Evolutionary conservation across 2,888 invertebrate genomes (phyloP), one percentile per base, ranked within the genome.

Genomic region (Mamestra brassicae): DNA sequence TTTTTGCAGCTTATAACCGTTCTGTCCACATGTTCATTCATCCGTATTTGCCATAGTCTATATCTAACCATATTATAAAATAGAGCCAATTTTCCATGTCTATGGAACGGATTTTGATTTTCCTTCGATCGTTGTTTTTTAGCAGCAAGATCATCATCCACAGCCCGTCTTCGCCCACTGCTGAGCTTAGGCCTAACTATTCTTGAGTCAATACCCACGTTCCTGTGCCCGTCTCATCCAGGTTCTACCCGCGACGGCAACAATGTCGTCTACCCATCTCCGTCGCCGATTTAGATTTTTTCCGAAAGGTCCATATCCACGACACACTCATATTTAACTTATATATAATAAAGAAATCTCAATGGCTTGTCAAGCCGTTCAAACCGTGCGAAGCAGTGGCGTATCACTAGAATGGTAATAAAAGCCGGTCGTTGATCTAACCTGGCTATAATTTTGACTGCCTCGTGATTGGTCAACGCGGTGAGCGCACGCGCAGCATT

Each of bases 401-500:
- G 26, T 2, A 15, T 45, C 7, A 45, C 57, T 57, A 36, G 57
- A 13, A 36, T 57, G 5, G 84, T 89, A 83, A 90, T 86, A 86
- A 88, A 87, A 77, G 72, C 77, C 86, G 91, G 91, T 90, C 89
- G 86, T 91, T 91, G 92, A 89, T 90, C 91, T 87, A 74, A 83
- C 79, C 74, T 87, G 84, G 87, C 71, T 72, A 73, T 65, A 78
- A 73, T 78, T 77, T 76, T 57, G 78, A 64, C 60, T 75, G 65
- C 50, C 76, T 62, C 57, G 70, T 78, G 78, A 87, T 80, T 80
- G 83, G 78, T 68, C 66, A 66, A 63, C 69, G 42, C 15, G 74
- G 61, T 58, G 38, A 72, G 86, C 85, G 78, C 82, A 65, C 52
- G 69, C 80, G 78, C 80, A 71, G 45, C 76, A 83, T 84, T 85